A percentile compares a stretch with the other conserved stretches of the same genome.
phyloP scores from a whole-genome alignment of 2,888 invertebrate genomes.

The Antheraea assamensis region DNA sequence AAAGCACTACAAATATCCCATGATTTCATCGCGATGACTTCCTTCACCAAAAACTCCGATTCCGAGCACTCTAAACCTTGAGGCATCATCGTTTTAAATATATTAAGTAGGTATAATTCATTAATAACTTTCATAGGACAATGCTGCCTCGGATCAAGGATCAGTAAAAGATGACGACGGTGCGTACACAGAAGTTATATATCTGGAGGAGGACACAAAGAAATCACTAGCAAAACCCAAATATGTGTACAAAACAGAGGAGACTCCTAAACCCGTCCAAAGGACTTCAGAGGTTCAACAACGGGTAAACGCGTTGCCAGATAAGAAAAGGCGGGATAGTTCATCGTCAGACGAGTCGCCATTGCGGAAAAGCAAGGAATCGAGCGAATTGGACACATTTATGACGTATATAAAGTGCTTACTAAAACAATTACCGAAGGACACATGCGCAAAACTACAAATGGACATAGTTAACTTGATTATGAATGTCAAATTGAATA shows the following conservation, averaged over 20 bases:
- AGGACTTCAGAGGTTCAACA: background rate
- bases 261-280: background rate
- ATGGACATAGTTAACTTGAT: constrained; percentile 59
- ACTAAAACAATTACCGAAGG: constrained; percentile 50
- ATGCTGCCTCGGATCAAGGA: constrained; percentile 27
- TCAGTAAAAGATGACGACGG: constrained; percentile 29
- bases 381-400: constrained; percentile 51
- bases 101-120: background rate
- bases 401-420: constrained; percentile 53
- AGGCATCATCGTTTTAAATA: background rate
- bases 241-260: constrained; percentile 7
- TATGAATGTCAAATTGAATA: constrained; percentile 45
- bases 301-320: constrained; percentile 16
- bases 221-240: constrained; percentile 15
- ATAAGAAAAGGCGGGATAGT: constrained; percentile 18
- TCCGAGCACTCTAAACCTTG: background rate
- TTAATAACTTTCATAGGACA: constrained; percentile 1
- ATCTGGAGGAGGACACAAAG: constrained; percentile 43
- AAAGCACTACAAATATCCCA: too few species aligned
- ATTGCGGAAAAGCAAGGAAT: constrained; percentile 22
- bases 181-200: constrained; percentile 49
- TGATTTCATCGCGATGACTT: too few species aligned
- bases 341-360: constrained; percentile 25
- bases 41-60: too few species aligned
- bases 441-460: constrained; percentile 50